phyloP scores from a whole-genome alignment of 2,888 invertebrate species.

The Diplazon laetatorius region DNA sequence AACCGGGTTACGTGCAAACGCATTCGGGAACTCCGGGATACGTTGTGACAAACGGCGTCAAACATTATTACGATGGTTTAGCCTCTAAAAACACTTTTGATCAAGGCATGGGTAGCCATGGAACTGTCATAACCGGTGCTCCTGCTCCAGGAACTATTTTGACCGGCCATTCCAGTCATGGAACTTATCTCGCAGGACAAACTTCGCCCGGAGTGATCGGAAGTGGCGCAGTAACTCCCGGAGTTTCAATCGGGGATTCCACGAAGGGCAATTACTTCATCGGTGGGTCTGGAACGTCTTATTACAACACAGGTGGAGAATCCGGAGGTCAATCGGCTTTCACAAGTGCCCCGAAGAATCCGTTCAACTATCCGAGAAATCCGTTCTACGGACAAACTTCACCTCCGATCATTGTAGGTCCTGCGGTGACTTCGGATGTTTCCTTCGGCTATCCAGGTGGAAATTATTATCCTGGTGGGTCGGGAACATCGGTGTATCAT shows the following conservation, averaged over 20 bases:
- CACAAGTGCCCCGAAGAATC: conserved; percentile 6
- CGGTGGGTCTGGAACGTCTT: conserved; percentile 24
- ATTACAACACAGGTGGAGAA: conserved; percentile 48
- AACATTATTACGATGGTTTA: conserved; percentile 67
- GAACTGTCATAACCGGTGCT: conserved; percentile 59
- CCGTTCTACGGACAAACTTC: conserved; percentile 35
- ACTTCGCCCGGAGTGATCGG: conserved; percentile 64
- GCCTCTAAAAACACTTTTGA: conserved; percentile 10
- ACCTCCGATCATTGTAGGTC: conserved; percentile 56
- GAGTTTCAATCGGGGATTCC: conserved; percentile 53
- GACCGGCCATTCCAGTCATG: conserved; percentile 63
- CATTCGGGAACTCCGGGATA: conserved; percentile 70
- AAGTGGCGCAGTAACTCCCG: conserved; percentile 61
- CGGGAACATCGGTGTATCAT: conserved; percentile 18
- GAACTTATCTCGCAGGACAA: conserved; percentile 65
- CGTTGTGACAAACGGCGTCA: conserved; percentile 64
- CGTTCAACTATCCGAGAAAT: neutral
- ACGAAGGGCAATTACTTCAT: conserved; percentile 37
- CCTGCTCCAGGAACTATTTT: conserved; percentile 62
- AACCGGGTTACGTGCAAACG: conserved; percentile 71
- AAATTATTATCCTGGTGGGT: conserved; percentile 12
- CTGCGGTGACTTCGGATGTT: conserved; percentile 54
- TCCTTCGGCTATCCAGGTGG: conserved; percentile 14
- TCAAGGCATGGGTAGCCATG: conserved; percentile 48
- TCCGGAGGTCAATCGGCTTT: conserved; percentile 3